A percentile compares a stretch with the other conserved stretches of the same genome.
Evolutionary conservation across 2,797 vertebrate genomes (phyloP).

Genomic region (Molossus molossus): DNA sequence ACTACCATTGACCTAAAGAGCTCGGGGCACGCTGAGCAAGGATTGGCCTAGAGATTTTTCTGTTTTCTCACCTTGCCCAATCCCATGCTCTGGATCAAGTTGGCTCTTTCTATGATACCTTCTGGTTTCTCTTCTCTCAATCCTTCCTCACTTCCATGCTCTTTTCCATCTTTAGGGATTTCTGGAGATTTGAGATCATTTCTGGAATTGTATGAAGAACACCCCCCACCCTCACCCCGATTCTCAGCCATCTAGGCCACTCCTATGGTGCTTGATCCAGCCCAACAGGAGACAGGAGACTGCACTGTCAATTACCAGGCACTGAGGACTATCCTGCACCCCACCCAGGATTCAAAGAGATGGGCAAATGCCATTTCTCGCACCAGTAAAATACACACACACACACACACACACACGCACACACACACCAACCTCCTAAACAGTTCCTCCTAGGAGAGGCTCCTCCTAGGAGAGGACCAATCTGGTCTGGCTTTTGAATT

Average conservation of each 20-base stretch:
- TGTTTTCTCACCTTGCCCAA: background rate
- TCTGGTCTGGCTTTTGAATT: background rate
- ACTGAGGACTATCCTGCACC: background rate
- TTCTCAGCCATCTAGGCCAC: background rate
- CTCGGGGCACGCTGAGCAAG: background rate
- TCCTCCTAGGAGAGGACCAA: background rate
- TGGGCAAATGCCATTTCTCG: too few species aligned
- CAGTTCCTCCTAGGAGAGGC: background rate
- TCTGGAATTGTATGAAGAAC: background rate
- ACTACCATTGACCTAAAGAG: fast-evolving
- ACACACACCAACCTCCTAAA: background rate
- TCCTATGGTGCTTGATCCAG: fast-evolving
- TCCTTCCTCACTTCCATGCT: background rate
- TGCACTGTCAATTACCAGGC: background rate
- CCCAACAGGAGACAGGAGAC: background rate
- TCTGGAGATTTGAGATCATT: background rate
- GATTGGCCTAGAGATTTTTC: background rate
- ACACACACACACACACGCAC: background rate
- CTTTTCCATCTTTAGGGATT: background rate
- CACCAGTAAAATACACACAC: fast-evolving
- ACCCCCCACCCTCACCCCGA: too few species aligned
- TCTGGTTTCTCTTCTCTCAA: background rate
- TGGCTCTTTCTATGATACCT: background rate
- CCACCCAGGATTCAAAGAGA: background rate
- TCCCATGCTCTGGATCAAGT: background rate